Base-by-base conservation (phyloP, 2,888 invertebrate genomes). In the Panopea generosa region DNA sequence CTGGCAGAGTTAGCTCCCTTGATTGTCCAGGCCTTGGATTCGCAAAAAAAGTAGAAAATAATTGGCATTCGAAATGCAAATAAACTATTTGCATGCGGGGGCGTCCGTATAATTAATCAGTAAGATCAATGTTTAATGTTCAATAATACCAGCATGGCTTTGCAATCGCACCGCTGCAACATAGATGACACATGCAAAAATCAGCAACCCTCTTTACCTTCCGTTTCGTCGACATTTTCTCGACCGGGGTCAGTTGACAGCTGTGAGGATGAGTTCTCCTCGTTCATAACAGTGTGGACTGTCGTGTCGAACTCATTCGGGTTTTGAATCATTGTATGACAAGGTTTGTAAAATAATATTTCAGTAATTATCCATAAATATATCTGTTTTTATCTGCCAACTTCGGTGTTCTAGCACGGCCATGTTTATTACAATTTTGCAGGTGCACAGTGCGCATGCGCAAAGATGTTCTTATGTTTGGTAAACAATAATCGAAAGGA, bases 271-370 rank as follows among this genome's bases (percentile, higher is more conserved):
- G 33, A n/a, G 43, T 62, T 62, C n/a, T 74, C 77, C 45, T 77
- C 73, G 49, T 67, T 77, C 70, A 73, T 77, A 18, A 74, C 73
- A 38, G 76, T 47, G 27, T 59, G 53, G 45, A 65, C 62, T 24
- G 68, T 60, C 20, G 73, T 43, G 49, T 79, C 83, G 29, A 71
- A 52, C 60, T 83, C 79, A 75, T 79, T 80, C 50, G 83, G 76
- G 53, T 79, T 79, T 66, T 83, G 83, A 70, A 83, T 83, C 83
- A 83, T 83, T 76, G 69, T 78, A 33, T 33, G 4, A 33, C 4
- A 11, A 33, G 33, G 45, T 65, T 20, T 26, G 43, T 24, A 22
- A 62, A 16, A 22, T 11, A 49, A 38, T 9, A 49, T 11, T 40
- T 11, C 27, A 14, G 24, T 47, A 20, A 27, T 56, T 33, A 4